Percentiles rank a stretch among this genome's conserved stretches.
Conservation (phyloP, 2,888 invertebrate species). For the Campoletis raptor region DNA sequence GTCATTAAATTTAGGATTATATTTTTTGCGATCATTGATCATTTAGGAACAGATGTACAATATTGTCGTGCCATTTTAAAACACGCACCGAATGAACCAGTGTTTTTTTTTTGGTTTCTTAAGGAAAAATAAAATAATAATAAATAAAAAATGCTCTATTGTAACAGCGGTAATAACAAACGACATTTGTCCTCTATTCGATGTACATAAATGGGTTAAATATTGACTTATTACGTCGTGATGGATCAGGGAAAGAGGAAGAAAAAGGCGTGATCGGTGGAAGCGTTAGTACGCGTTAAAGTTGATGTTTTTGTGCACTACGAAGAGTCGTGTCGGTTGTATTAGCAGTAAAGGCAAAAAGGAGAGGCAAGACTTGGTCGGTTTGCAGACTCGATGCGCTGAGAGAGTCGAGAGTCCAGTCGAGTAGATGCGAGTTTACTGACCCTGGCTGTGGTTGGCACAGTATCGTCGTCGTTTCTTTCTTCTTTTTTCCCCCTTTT, state of each 20-base stretch:
- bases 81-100: background rate
- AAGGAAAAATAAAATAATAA: background rate
- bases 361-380: slow-evolving; percentile 52
- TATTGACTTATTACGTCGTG: slow-evolving; percentile 17
- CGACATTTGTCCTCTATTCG: background rate
- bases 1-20: background rate
- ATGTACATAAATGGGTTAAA: slow-evolving; percentile 12
- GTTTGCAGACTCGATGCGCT: slow-evolving; percentile 49
- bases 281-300: slow-evolving; percentile 4
- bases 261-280: slow-evolving; percentile 18
- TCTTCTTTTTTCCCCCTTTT: slow-evolving; percentile 22
- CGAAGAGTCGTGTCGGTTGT: slow-evolving; percentile 19
- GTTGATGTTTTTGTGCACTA: slow-evolving; percentile 33
- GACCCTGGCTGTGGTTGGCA: slow-evolving; percentile 71
- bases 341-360: slow-evolving; percentile 42
- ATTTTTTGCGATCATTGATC: background rate
- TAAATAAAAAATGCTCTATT: background rate
- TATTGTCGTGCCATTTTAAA: background rate
- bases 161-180: background rate
- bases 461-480: slow-evolving; percentile 35
- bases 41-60: background rate
- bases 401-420: slow-evolving; percentile 60
- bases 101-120: background rate
- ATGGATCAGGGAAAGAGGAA: slow-evolving; percentile 42
- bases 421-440: slow-evolving; percentile 71